A percentile compares a stretch with the other conserved stretches of the same genome.
phyloP scores from a whole-genome alignment of 2,113 vertebrate genomes.

The Equus przewalskii region DNA sequence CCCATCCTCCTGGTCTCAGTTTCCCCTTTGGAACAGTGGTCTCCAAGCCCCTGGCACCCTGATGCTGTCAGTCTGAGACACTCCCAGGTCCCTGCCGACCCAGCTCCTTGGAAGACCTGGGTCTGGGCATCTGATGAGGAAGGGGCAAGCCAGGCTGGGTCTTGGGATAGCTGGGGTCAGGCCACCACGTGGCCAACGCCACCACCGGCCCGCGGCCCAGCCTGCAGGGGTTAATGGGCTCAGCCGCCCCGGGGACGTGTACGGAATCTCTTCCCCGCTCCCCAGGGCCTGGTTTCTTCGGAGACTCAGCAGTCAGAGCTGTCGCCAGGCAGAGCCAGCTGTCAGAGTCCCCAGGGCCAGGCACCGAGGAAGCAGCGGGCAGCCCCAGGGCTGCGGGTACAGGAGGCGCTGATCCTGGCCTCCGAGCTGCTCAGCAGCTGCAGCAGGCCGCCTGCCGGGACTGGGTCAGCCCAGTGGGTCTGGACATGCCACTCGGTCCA shows the following conservation, averaged over 20 bases:
- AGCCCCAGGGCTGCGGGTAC: accelerated
- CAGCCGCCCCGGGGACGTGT: accelerated
- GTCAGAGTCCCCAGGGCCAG: neutral
- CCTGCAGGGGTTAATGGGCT: neutral
- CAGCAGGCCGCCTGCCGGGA: neutral
- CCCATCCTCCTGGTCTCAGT: neutral
- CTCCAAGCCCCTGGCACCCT: neutral
- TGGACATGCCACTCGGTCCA: accelerated
- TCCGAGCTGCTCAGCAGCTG: accelerated
- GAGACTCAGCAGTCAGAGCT: conserved; percentile 7
- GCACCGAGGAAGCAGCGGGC: accelerated
- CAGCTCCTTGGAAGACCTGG: too few species aligned
- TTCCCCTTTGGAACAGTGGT: too few species aligned
- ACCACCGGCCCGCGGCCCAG: neutral
- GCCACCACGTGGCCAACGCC: accelerated
- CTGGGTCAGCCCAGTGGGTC: accelerated
- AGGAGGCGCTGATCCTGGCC: accelerated
- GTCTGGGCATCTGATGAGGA: neutral
- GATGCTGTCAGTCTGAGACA: too few species aligned
- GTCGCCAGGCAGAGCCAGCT: conserved; percentile 55
- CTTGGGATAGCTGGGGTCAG: accelerated
- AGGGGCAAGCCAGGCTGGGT: too few species aligned
- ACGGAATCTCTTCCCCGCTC: neutral
- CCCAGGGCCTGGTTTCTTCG: conserved; percentile 53
- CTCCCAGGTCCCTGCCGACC: neutral